These are phyloP conservation scores for Aricia artaxerxes DNA, from an alignment of 2,888 invertebrate genomes.

Conservation along the genomic window DNA sequence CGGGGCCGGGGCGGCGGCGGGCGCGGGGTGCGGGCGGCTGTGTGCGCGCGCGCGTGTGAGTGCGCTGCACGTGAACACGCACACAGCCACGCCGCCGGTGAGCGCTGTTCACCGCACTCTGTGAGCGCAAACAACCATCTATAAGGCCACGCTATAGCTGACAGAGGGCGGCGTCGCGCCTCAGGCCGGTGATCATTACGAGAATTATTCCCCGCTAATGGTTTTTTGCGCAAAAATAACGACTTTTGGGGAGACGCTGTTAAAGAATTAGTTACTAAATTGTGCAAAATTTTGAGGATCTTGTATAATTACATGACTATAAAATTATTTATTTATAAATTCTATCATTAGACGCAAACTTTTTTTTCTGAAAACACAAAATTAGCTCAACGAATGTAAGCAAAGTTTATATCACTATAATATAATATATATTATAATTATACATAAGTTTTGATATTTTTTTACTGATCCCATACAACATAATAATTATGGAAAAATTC, in stretches of 20 bases:
- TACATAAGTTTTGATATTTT: too few species aligned
- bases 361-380: too few species aligned
- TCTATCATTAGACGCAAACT: neutral
- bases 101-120: slow-evolving; percentile 82
- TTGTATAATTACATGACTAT: neutral
- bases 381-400: too few species aligned
- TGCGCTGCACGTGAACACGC: slow-evolving; percentile 60
- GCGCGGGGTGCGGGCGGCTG: slow-evolving; percentile 36
- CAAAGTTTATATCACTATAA: too few species aligned
- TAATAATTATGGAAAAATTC: too few species aligned
- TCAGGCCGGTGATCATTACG: slow-evolving; percentile 54
- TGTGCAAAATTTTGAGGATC: neutral
- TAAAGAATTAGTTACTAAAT: neutral
- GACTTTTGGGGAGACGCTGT: neutral
- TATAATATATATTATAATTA: too few species aligned
- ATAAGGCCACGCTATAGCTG: slow-evolving; percentile 81
- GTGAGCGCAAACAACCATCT: slow-evolving; percentile 82
- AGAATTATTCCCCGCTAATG: slow-evolving; percentile 34
- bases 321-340: neutral
- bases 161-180: slow-evolving; percentile 72
- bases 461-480: too few species aligned
- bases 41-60: slow-evolving; percentile 50
- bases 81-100: slow-evolving; percentile 72
- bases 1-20: slow-evolving; percentile 47
- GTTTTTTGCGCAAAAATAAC: slow-evolving; percentile 14